Conservation (phyloP, 2,113 vertebrate species). For the Galeopterus variegatus region DNA sequence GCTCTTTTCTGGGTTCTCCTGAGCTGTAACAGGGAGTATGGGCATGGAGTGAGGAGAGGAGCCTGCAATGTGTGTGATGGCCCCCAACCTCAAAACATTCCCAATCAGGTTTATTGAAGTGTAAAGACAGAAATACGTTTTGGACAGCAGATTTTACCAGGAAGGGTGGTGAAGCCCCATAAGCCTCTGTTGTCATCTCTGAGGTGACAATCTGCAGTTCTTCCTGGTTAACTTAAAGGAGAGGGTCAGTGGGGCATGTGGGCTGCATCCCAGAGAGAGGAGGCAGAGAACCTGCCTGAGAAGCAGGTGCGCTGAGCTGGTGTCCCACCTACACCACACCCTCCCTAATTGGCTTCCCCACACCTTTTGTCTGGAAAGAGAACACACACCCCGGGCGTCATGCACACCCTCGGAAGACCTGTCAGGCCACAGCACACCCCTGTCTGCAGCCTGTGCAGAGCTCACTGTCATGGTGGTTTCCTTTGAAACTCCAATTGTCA, state of each 20-base stretch:
- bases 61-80: neutral
- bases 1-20: conserved; percentile 63
- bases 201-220: neutral
- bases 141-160: neutral
- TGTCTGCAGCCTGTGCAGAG: neutral
- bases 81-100: conserved; percentile 45
- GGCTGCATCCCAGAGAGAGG: neutral
- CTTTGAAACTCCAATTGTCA: neutral
- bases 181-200: neutral
- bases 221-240: neutral
- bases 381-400: conserved; percentile 76
- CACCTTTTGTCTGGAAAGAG: conserved; percentile 80
- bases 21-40: neutral
- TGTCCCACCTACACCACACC: conserved; percentile 72
- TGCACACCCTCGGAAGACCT: conserved; percentile 66
- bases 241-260: neutral
- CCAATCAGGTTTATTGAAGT: neutral
- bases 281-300: conserved; percentile 24
- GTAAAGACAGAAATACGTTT: conserved; percentile 56
- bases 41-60: neutral
- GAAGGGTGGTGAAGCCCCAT: neutral
- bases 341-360: conserved; percentile 83
- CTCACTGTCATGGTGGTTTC: neutral
- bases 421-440: neutral
- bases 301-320: conserved; percentile 28